Evolutionary conservation across 2,888 invertebrate genomes (phyloP), one percentile per base, ranked within the genome.

Genomic region (Caenorhabditis uteleia): DNA sequence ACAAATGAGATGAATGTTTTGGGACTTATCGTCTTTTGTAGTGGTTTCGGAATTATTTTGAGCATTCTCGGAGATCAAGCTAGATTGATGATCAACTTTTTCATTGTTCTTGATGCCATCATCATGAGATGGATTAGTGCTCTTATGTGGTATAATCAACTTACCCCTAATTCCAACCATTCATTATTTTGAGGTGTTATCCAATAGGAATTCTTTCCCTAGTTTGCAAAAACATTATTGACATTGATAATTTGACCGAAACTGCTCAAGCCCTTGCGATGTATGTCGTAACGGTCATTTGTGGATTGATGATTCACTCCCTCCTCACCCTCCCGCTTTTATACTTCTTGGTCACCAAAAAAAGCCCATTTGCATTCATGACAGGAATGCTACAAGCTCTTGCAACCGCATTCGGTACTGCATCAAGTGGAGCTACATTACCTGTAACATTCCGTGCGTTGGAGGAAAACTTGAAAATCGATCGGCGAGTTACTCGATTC

Each of bases 351-450:
- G 88, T 90, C 36, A 91, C 81, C 6, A 83, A 79, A 39, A 90
- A 89, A 68, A 77, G 74, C 18, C 82, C 82, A 8, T 83, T 82
- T 54, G 72, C 77, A 18, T 82, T 77, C 53, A 78, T 82, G 75
- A 82, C 80, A 7, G 82, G 81, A 34, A 89, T 93, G 88, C 90
- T 91, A 5, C 92, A 93, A 80, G 94, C 95, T 18, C 87, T 94
- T 85, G 91, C 92, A 4, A 95, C 95, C 1, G 95, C 95, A 36
- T 95, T 95, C 84, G 95, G 94, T 76, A 95, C 95, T 25, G 92
- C 94, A 20, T 95, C 95, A 27, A 81, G 80, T 54, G 82, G 82
- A 21, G 97, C 97, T 2, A 95, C 95, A 0, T 91, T 98, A 88
- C 95, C 97, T 3, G 90, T 95, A 64, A 95, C 95, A 6, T 91